Conservation (phyloP, 2,113 vertebrate species). For the Ceratotherium simum region DNA sequence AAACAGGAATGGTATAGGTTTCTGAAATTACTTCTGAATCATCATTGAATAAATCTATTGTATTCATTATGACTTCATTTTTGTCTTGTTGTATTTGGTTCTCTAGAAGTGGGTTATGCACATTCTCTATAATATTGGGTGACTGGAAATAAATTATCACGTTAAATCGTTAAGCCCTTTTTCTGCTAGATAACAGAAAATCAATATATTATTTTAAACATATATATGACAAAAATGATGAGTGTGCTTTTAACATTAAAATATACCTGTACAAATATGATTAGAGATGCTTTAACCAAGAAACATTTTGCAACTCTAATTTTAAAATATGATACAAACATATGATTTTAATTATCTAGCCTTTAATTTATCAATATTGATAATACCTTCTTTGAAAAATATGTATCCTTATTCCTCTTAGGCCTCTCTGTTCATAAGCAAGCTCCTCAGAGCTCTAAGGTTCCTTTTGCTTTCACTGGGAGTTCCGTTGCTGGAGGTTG, state of each 20-base stretch:
- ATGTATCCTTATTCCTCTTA: neutral
- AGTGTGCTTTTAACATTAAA: neutral
- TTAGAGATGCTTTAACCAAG: neutral
- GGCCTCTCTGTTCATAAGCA: neutral
- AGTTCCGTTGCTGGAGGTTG: neutral
- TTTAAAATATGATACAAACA: neutral
- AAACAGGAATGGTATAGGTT: neutral
- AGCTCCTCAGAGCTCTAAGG: neutral
- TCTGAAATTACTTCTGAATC: constrained; percentile 35
- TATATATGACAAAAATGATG: neutral
- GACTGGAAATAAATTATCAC: neutral
- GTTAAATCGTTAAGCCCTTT: neutral
- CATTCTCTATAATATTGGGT: neutral
- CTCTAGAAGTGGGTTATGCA: neutral
- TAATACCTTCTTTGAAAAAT: neutral
- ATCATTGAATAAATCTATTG: neutral
- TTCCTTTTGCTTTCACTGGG: neutral
- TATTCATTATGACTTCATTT: constrained; percentile 5
- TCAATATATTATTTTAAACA: neutral
- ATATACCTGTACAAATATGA: neutral
- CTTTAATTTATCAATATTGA: neutral
- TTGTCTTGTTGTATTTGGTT: neutral
- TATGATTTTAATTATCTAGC: neutral
- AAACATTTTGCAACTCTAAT: neutral
- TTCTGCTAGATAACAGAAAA: constrained; percentile 11